Evolutionary conservation across 2,797 vertebrate species (phyloP).

Genomic region (Gymnoscopelus microlampas): DNA sequence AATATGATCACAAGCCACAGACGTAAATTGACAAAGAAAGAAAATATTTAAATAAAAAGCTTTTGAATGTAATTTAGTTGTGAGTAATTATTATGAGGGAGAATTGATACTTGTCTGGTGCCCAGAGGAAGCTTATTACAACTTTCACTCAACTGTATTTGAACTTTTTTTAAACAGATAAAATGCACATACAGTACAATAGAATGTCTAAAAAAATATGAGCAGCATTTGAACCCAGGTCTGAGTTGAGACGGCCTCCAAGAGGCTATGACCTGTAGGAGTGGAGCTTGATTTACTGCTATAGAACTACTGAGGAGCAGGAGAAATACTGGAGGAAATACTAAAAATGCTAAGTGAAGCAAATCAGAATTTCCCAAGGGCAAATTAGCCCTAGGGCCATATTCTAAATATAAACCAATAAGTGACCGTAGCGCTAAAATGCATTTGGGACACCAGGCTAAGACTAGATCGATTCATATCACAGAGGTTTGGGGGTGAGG

Average conservation of each 20-base stretch:
- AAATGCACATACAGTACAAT: background rate
- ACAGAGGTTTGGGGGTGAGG: conserved; percentile 12
- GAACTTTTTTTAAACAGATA: background rate
- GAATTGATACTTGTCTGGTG: background rate
- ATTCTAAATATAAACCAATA: no score
- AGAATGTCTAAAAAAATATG: background rate
- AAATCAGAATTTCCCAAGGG: background rate
- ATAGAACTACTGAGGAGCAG: conserved; percentile 67
- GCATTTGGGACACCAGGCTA: conserved; percentile 9
- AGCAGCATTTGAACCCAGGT: conserved; percentile 40
- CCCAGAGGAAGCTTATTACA: background rate
- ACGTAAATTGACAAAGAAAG: no score
- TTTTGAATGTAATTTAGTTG: background rate
- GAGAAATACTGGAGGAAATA: conserved; percentile 81
- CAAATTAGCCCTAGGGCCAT: background rate
- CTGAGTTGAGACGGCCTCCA: conserved; percentile 30
- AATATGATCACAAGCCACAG: no score
- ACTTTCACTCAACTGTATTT: background rate
- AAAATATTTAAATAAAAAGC: no score
- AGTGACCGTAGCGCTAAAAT: conserved; percentile 1
- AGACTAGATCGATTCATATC: conserved; percentile 3
- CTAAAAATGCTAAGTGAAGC: conserved; percentile 46
- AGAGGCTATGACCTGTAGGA: conserved; percentile 46
- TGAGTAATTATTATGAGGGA: background rate
- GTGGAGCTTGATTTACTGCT: conserved; percentile 73